A percentile compares a stretch with the other conserved stretches of the same genome.
phyloP scores from a whole-genome alignment of 2,797 vertebrate species.

The Sebastes paucispinis region DNA sequence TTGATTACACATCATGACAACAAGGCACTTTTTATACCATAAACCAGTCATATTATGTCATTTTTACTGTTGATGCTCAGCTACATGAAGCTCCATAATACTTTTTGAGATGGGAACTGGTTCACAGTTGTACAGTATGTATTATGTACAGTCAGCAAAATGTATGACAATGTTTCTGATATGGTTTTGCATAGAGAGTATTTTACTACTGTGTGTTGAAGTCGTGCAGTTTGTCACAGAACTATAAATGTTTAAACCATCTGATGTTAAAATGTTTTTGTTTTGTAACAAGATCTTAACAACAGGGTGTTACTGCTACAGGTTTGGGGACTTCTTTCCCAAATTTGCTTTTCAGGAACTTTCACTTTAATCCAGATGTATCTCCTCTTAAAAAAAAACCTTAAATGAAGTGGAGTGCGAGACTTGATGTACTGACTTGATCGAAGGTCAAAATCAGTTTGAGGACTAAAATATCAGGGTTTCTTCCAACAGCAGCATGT shows the following conservation, averaged over 20 bases:
- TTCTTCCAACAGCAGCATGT: neutral
- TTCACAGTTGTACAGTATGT: neutral
- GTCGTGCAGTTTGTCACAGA: conserved; percentile 21
- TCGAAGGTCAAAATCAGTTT: neutral
- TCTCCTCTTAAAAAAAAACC: neutral
- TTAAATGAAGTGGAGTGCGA: neutral
- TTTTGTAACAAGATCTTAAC: neutral
- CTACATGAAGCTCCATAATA: conserved; percentile 12
- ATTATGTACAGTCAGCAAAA: conserved; percentile 14
- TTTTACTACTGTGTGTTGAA: conserved; percentile 33
- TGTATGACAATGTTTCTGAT: conserved; percentile 25
- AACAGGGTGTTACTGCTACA: conserved; percentile 14
- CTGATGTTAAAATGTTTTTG: conserved; percentile 1
- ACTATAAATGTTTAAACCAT: conserved; percentile 28
- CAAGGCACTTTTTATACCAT: conserved; percentile 62
- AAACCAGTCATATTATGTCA: conserved; percentile 16
- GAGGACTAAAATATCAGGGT: conserved; percentile 18
- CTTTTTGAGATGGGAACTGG: conserved; percentile 15
- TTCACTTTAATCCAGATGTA: neutral
- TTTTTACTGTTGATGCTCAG: conserved; percentile 21
- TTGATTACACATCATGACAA: conserved; percentile 42
- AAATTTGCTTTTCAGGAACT: conserved; percentile 7
- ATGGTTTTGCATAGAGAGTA: conserved; percentile 34
- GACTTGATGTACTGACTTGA: neutral
- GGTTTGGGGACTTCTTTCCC: neutral